Conservation (phyloP, 1,140 invertebrate genomes). For the Mya arenaria region DNA sequence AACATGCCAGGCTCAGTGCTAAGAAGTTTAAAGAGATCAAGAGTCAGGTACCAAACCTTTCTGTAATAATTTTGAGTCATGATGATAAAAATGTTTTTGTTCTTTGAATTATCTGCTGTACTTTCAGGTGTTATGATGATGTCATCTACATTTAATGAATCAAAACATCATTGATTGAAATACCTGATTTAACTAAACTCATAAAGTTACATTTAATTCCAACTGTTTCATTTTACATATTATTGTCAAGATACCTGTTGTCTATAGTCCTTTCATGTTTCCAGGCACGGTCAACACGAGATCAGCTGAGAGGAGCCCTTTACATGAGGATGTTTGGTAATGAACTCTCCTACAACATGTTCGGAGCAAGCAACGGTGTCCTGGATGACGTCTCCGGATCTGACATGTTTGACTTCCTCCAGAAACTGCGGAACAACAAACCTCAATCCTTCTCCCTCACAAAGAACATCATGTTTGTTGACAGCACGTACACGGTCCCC, state of each 20-base stretch:
- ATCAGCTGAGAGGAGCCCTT: constrained; percentile 74
- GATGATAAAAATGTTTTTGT: too few relatives aligned
- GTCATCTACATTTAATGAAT: constrained; percentile 91
- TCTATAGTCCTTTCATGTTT: constrained; percentile 65
- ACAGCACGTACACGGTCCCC: constrained; percentile 92
- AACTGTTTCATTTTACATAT: too few relatives aligned
- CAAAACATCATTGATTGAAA: constrained; percentile 86
- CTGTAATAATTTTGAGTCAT: too few relatives aligned
- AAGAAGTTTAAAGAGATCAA: constrained; percentile 41
- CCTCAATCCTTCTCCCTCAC: constrained; percentile 77
- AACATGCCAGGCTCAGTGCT: constrained; percentile 15
- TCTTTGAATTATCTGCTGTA: constrained; percentile 90
- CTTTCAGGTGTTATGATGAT: constrained; percentile 91
- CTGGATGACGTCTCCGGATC: constrained; percentile 29
- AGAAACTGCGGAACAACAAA: constrained; percentile 72
- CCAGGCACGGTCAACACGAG: constrained; percentile 53
- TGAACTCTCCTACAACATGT: constrained; percentile 79
- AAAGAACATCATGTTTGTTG: constrained; percentile 90
- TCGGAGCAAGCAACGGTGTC: constrained; percentile 81
- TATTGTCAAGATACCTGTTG: too few relatives aligned
- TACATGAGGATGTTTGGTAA: constrained; percentile 81
- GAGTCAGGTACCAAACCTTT: constrained; percentile 35
- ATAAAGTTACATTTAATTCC: constrained; percentile 75
- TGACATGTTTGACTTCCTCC: constrained; percentile 83
- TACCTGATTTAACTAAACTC: constrained; percentile 86